Conservation (phyloP, 2,888 invertebrate genomes). For the Nomada ferruginata region DNA sequence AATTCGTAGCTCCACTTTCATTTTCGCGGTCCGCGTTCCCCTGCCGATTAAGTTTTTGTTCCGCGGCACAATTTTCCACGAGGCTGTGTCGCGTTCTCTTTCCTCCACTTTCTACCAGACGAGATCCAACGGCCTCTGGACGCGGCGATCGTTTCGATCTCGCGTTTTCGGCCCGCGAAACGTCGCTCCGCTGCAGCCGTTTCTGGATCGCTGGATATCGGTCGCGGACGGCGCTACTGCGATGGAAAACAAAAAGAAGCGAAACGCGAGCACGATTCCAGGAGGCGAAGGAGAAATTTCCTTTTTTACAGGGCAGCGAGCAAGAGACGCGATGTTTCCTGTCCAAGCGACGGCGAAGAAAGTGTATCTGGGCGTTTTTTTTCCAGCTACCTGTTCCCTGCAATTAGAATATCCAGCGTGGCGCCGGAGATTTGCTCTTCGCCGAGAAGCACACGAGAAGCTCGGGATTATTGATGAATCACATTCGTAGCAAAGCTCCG, state of each 20-base stretch:
- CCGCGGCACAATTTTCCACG: slow-evolving; percentile 60
- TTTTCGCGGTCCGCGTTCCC: slow-evolving; percentile 43
- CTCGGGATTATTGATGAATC: too few relatives aligned
- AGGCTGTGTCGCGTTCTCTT: slow-evolving; percentile 65
- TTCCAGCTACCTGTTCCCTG: slow-evolving; percentile 12
- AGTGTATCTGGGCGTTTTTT: slow-evolving; percentile 58
- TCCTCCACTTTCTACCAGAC: slow-evolving; percentile 65
- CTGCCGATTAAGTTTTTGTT: slow-evolving; percentile 17
- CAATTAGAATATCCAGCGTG: slow-evolving; percentile 69
- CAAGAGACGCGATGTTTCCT: slow-evolving; percentile 53
- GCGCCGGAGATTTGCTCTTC: slow-evolving; percentile 62
- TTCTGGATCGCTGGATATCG: slow-evolving; percentile 4
- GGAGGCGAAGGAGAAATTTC: slow-evolving; percentile 49
- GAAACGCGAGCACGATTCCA: background rate
- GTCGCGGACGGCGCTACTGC: background rate
- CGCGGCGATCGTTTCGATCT: slow-evolving; percentile 31
- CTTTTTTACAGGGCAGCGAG: slow-evolving; percentile 28
- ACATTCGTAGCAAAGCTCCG: too few relatives aligned
- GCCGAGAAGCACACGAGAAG: too few relatives aligned
- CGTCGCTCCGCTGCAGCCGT: background rate
- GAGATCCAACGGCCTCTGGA: slow-evolving; percentile 44
- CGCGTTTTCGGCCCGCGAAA: slow-evolving; percentile 14
- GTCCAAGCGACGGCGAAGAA: slow-evolving; percentile 62
- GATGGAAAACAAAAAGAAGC: background rate
- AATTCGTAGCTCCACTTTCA: slow-evolving; percentile 51